Percentiles rank a stretch among this genome's conserved stretches.
Evolutionary conservation across 2,797 vertebrate genomes (phyloP).

Genomic region (Arremon brunneinucha): DNA sequence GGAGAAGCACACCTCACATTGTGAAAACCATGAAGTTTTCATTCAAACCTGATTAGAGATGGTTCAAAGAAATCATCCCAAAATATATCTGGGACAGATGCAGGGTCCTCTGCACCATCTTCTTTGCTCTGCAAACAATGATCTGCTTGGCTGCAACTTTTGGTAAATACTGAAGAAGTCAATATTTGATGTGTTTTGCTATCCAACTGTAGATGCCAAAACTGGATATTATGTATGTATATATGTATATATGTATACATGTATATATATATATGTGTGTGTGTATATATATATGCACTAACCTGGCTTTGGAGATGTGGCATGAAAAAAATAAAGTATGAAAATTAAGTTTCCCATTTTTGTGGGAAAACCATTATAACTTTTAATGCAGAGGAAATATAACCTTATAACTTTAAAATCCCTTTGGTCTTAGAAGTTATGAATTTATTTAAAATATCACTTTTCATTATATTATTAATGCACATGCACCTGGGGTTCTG

Average conservation of each 20-base stretch:
- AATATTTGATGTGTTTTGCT: not conserved
- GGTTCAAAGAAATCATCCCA: not conserved
- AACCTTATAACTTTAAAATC: not conserved
- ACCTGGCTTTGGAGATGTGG: not conserved
- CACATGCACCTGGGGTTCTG: not conserved
- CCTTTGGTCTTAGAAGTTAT: not conserved
- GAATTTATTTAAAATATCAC: not conserved
- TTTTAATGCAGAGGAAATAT: not conserved
- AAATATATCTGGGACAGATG: not conserved
- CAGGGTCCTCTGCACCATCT: not conserved
- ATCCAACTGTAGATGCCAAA: not conserved
- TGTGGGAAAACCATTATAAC: not conserved
- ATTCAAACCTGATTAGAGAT: not conserved
- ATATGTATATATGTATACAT: too few relatives aligned
- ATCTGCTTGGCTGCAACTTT: not conserved
- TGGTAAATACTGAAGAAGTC: not conserved
- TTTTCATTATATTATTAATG: not conserved
- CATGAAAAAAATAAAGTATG: not conserved
- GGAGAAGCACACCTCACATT: not conserved
- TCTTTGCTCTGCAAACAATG: not conserved
- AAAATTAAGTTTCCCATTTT: not conserved
- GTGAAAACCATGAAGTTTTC: not conserved
- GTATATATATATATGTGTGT: accelerated
- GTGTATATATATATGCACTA: not conserved
- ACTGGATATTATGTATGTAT: not conserved